These are phyloP conservation scores for Macrostomum lignano DNA, from an alignment of 1,140 invertebrate genomes.

Conservation along the genomic window DNA sequence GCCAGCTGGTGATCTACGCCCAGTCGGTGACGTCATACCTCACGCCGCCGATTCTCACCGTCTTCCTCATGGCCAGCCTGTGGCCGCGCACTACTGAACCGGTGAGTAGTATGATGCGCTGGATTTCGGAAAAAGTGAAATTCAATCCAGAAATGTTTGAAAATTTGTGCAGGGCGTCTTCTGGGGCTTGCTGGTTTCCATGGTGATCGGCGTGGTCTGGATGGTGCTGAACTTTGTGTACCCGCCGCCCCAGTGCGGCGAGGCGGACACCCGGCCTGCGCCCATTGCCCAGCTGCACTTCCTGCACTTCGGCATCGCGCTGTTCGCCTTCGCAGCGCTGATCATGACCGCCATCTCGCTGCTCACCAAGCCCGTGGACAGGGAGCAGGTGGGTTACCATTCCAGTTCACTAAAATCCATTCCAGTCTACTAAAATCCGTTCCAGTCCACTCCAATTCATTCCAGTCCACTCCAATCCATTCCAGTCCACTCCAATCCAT, in stretches of 20 bases:
- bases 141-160: too few relatives aligned
- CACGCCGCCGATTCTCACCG: constrained; percentile 32
- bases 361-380: constrained; percentile 16
- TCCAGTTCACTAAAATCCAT: too few relatives aligned
- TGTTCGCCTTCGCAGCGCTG: constrained; percentile 14
- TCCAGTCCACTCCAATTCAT: too few relatives aligned
- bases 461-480: too few relatives aligned
- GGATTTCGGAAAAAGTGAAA: too few relatives aligned
- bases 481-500: too few relatives aligned
- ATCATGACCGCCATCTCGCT: constrained; percentile 13
- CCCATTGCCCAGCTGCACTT: constrained; percentile 21
- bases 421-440: too few relatives aligned
- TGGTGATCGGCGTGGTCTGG: constrained; percentile 25
- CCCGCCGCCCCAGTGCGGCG: constrained; percentile 12
- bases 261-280: constrained; percentile 11
- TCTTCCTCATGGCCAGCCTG: constrained; percentile 31
- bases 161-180: constrained; percentile 32
- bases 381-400: constrained; percentile 16
- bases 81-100: constrained; percentile 30
- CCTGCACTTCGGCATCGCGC: constrained; percentile 19
- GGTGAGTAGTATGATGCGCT: too few relatives aligned
- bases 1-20: constrained; percentile 32
- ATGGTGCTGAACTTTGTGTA: constrained; percentile 19
- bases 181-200: constrained; percentile 28
- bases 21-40: constrained; percentile 32